Percentiles rank a stretch among this genome's conserved stretches.
phyloP scores from a whole-genome alignment of 2,797 vertebrate species.

The Morus bassanus region DNA sequence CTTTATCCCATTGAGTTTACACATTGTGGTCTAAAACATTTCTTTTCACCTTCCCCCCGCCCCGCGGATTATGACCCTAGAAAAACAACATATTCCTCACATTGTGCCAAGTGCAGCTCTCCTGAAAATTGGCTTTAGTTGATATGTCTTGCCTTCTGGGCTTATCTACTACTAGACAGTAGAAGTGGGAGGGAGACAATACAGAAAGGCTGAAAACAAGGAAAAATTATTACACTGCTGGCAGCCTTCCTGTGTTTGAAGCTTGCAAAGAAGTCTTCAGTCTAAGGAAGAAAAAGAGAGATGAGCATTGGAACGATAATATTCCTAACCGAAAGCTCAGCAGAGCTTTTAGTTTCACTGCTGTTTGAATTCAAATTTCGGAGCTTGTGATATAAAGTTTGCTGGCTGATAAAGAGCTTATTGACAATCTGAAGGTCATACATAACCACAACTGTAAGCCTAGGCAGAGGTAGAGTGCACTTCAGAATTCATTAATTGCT shows the following conservation, averaged over 20 bases:
- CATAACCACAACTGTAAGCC: not conserved
- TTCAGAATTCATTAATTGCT: not conserved
- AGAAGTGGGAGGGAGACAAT: not conserved
- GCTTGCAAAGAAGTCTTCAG: not conserved
- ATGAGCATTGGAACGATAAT: not conserved
- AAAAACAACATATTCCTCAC: not conserved
- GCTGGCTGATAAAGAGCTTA: not conserved
- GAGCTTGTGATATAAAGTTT: not conserved
- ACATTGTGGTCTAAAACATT: not conserved
- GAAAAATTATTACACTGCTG: not conserved
- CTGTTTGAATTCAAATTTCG: not conserved
- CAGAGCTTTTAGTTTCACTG: not conserved
- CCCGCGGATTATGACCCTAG: not conserved
- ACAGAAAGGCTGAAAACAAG: not conserved
- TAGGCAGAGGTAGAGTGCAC: not conserved
- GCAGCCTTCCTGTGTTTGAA: not conserved
- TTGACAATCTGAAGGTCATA: not conserved
- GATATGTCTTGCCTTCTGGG: not conserved
- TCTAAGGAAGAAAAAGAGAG: not conserved
- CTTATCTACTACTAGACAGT: not conserved
- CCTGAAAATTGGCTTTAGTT: not conserved
- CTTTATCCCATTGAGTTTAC: not conserved
- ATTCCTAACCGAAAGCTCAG: not conserved
- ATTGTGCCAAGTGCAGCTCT: not conserved
- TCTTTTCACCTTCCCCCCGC: not conserved